phyloP scores from a whole-genome alignment of 2,797 vertebrate species.

The Anniella stebbinsi region DNA sequence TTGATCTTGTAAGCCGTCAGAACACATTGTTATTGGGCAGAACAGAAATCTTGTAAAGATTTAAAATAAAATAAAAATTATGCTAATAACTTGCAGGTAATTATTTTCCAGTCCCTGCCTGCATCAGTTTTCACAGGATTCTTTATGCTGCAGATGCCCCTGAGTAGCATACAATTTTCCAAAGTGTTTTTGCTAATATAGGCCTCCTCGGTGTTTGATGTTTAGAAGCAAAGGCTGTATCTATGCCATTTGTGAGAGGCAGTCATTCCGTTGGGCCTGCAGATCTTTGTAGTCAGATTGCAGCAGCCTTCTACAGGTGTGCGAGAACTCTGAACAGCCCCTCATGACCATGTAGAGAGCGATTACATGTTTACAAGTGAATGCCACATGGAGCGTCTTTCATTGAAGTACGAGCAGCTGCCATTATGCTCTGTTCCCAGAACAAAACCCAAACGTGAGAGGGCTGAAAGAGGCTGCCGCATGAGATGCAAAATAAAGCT shows the following conservation, averaged over 20 bases:
- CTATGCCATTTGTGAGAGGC: neutral
- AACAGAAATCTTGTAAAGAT: neutral
- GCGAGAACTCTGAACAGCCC: constrained; percentile 6
- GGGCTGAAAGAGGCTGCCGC: constrained; percentile 25
- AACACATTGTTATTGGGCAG: neutral
- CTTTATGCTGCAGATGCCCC: constrained; percentile 29
- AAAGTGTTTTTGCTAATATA: constrained; percentile 29
- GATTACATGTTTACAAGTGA: constrained; percentile 11
- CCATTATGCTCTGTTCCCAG: neutral
- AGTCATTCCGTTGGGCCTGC: neutral
- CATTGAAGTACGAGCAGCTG: constrained; percentile 11
- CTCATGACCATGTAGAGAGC: neutral
- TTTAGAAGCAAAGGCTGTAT: neutral
- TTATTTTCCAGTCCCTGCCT: neutral
- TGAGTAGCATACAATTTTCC: constrained; percentile 10
- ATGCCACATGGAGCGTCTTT: neutral
- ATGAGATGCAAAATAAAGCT: constrained; percentile 17
- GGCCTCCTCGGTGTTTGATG: neutral
- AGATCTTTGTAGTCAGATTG: constrained; percentile 21
- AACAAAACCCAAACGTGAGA: constrained; percentile 34
- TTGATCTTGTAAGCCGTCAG: neutral
- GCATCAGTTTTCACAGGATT: neutral
- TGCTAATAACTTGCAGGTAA: constrained; percentile 27
- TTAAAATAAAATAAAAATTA: neutral
- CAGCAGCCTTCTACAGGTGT: neutral